Evolutionary conservation across 1,140 invertebrate species (phyloP).

Genomic region (Dinoponera quadriceps): DNA sequence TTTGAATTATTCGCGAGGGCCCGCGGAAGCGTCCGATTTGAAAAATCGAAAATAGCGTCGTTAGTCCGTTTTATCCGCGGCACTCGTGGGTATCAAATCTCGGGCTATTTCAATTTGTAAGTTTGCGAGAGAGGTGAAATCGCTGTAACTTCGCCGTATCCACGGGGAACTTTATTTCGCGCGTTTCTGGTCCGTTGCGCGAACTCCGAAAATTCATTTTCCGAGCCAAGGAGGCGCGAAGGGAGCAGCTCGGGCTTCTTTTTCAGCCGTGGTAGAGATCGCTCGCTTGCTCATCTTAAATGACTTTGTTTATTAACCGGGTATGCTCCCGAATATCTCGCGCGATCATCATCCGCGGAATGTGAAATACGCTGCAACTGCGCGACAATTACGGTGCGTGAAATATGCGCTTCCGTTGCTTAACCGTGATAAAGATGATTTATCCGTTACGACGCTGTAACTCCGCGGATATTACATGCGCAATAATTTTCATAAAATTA

Average conservation of each 20-base stretch:
- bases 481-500: conserved; percentile 13
- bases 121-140: conserved; percentile 35
- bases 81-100: conserved; percentile 38
- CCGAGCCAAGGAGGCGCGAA: conserved; percentile 51
- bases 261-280: conserved; percentile 13
- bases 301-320: conserved; percentile 50
- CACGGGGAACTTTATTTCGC: conserved; percentile 40
- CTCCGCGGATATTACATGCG: neutral
- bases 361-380: neutral
- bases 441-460: conserved; percentile 17
- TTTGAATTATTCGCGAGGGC: neutral
- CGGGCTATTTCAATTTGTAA: conserved; percentile 57
- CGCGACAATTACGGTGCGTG: conserved; percentile 1
- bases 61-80: neutral
- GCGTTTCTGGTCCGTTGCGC: conserved; percentile 32
- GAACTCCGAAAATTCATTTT: conserved; percentile 58
- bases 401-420: conserved; percentile 8
- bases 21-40: conserved; percentile 13
- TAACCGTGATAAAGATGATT: conserved; percentile 44
- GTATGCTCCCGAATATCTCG: conserved; percentile 4
- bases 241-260: conserved; percentile 15
- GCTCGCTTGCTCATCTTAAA: neutral
- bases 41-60: conserved; percentile 20
- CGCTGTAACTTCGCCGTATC: conserved; percentile 27
- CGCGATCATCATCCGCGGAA: conserved; percentile 12